Evolutionary conservation across 2,113 vertebrate species (phyloP).

Genomic region (Pleuronectes platessa): DNA sequence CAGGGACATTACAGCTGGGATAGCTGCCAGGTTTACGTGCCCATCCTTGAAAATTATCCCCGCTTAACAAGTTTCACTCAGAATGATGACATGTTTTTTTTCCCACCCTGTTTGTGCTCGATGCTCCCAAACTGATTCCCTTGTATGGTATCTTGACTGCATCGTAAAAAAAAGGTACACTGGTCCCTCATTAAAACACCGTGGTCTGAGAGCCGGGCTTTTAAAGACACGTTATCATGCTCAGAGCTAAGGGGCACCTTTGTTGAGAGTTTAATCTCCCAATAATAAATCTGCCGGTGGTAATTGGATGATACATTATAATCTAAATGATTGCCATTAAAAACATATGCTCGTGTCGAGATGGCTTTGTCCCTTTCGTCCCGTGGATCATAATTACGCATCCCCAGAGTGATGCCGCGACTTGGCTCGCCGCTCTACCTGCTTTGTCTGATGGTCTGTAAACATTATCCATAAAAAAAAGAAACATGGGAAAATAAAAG

Average conservation of each 20-base stretch:
- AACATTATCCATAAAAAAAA: slow-evolving; percentile 42
- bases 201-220: background rate
- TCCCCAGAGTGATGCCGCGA: slow-evolving; percentile 58
- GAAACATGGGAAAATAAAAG: slow-evolving; percentile 14
- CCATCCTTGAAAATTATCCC: slow-evolving; percentile 48
- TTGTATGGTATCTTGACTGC: slow-evolving; percentile 23
- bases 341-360: slow-evolving; percentile 50
- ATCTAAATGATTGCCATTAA: slow-evolving; percentile 62
- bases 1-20: slow-evolving; percentile 33
- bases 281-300: slow-evolving; percentile 47
- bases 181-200: slow-evolving; percentile 6
- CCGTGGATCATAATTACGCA: slow-evolving; percentile 65
- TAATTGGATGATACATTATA: slow-evolving; percentile 61
- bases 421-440: slow-evolving; percentile 32
- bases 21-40: slow-evolving; percentile 44
- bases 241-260: slow-evolving; percentile 15
- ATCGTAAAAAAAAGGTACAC: slow-evolving; percentile 22
- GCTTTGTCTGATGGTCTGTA: slow-evolving; percentile 44
- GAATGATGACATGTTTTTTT: slow-evolving; percentile 12
- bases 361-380: slow-evolving; percentile 59
- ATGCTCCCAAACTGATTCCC: slow-evolving; percentile 20
- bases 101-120: slow-evolving; percentile 30
- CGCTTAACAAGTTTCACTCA: slow-evolving; percentile 30
- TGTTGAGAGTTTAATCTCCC: slow-evolving; percentile 43
- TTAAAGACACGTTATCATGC: background rate